Base-by-base conservation (phyloP, 2,113 vertebrate genomes). In the Syngnathoides biaculeatus region DNA sequence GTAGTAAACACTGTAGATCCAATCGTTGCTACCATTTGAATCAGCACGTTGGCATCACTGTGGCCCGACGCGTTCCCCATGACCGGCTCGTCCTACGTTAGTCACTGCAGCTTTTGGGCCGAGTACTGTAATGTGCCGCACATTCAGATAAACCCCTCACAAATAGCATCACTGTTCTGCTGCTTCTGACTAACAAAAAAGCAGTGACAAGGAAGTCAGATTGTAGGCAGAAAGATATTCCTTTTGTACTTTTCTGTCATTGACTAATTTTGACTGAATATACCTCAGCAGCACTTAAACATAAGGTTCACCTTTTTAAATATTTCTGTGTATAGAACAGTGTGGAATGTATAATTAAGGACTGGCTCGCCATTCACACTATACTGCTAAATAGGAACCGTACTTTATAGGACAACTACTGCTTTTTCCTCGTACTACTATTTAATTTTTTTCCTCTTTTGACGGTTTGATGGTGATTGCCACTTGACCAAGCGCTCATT, bases 241-340 rank as follows among this genome's bases (percentile, higher is more conserved):
- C 47, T 74, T 62, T 84, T 93, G 88, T 91, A 87, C 85, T 81
- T 71, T 94, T 92, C 92, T 94, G 82, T 93, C 88, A 90, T 92
- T 88, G 84, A 84, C 74, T 94, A 94, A 79, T 92, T 94, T 93
- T 93, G 89, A 92, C 92, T 88, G 94, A 93, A 90, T 87, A 97
- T 98, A 98, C 96, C 97, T 99, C 96, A 96, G 92, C 92, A 91
- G 94, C 94, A 92, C 90, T 94, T 95, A 88, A 86, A 86, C 91
- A 92, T 87, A 92, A 84, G 92, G 92, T 94, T 94, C 92, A 92
- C 92, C 91, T 90, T 86, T 64, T 90, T 86, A 84, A 81, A 78
- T 79, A 90, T 92, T 88, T 92, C 92, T 93, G 92, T 77, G 84
- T 84, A 89, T 93, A 93, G 89, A 94, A 88, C 88, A 89, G 89